Base-by-base conservation (phyloP, 1,140 invertebrate species). In the Geopemphigus sp. region DNA sequence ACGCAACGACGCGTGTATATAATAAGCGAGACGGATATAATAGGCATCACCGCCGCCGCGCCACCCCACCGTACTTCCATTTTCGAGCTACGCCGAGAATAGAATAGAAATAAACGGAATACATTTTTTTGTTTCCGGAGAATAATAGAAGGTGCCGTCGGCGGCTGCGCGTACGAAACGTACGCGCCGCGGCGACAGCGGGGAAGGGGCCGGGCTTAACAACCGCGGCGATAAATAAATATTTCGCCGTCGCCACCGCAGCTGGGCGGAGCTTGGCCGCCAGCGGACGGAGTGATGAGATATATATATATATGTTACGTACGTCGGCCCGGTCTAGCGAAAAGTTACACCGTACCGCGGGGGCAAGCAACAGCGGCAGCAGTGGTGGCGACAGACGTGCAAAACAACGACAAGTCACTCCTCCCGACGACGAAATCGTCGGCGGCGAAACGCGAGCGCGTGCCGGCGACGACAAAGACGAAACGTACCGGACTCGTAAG, bases 21-120 rank as follows among this genome's bases (percentile, higher is more conserved):
- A 68, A 68, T 68, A 50, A 45, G 45, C 66, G 66, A 68, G 22
- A 68, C 66, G 45, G 47, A 68, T 50, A 68, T 15, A 26, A 68
- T 50, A 68, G n/a, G 8, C 19, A 12, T 12, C 22, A 12, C 10
- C 17, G 64, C 14, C n/a, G 32, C 22, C 64, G 64, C n/a, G n/a
- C n/a, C n/a, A n/a, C n/a, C n/a, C n/a, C n/a, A n/a, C n/a, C n/a
- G n/a, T n/a, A n/a, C n/a, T n/a, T n/a, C n/a, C n/a, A n/a, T n/a
- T n/a, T n/a, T n/a, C n/a, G n/a, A n/a, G n/a, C n/a, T n/a, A 47
- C 39, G 64, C n/a, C 47, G 66, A 50, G 66, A 68, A 68, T 50
- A 26, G 66, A 68, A 66, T 32, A 19, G 32, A 68, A 68, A 68
- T 68, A 68, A 68, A 68, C 39, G 66, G 39, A 68, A 68, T 68